phyloP scores from a whole-genome alignment of 2,113 vertebrate genomes.

The Prochilodus magdalenae region DNA sequence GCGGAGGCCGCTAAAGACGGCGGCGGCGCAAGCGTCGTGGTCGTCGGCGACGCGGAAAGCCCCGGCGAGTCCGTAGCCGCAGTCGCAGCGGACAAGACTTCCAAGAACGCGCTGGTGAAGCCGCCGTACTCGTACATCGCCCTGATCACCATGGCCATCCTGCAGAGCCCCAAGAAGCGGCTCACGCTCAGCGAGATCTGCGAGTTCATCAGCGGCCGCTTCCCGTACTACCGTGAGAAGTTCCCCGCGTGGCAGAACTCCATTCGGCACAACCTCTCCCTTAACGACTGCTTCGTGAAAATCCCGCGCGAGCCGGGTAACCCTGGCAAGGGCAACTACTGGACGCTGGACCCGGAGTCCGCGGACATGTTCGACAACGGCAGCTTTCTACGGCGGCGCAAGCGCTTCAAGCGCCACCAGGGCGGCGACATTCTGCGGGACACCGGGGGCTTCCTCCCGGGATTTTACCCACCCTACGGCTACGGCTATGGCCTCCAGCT shows the following conservation, averaged over 20 bases:
- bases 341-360: slow-evolving; percentile 94
- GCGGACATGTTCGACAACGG: slow-evolving; percentile 97
- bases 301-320: slow-evolving; percentile 91
- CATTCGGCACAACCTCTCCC: slow-evolving; percentile 91
- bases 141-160: slow-evolving; percentile 95
- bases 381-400: slow-evolving; percentile 89
- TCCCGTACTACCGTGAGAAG: slow-evolving; percentile 95
- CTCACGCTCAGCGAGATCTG: slow-evolving; percentile 96
- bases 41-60: slow-evolving; percentile 58
- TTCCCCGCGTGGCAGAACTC: slow-evolving; percentile 96
- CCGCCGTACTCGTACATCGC: slow-evolving; percentile 96
- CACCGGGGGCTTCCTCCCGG: slow-evolving; percentile 88
- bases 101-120: slow-evolving; percentile 85
- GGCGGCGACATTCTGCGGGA: slow-evolving; percentile 88
- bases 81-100: slow-evolving; percentile 76
- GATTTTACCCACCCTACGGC: slow-evolving; percentile 93
- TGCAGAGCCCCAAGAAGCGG: slow-evolving; percentile 95
- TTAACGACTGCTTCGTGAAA: slow-evolving; percentile 95
- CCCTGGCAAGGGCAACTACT: slow-evolving; percentile 94
- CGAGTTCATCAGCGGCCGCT: slow-evolving; percentile 95
- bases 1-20: neutral
- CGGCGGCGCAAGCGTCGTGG: neutral
- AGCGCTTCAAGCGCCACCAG: slow-evolving; percentile 94
- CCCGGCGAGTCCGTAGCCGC: slow-evolving; percentile 60
- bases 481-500: slow-evolving; percentile 94